Conservation (phyloP, 2,888 invertebrate species). For the Mythimna albipuncta region DNA sequence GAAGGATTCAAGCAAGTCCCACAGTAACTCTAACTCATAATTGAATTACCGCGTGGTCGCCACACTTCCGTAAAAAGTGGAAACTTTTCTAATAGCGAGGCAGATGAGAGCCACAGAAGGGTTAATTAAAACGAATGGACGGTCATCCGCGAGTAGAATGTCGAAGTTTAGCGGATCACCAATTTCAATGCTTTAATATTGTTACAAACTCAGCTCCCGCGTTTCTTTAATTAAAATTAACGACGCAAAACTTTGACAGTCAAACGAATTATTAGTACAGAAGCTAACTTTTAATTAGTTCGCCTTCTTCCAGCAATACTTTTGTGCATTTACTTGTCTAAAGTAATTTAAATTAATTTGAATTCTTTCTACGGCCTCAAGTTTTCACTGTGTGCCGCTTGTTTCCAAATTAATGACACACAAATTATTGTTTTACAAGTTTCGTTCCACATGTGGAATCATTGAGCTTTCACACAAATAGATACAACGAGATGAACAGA, state of each 20-base stretch:
- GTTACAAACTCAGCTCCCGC: slow-evolving; percentile 87
- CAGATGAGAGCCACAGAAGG: slow-evolving; percentile 83
- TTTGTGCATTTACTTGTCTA: slow-evolving; percentile 85
- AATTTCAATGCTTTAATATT: slow-evolving; percentile 90
- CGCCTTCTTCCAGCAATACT: slow-evolving; percentile 86
- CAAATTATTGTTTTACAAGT: slow-evolving; percentile 53
- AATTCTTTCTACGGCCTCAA: slow-evolving; percentile 76
- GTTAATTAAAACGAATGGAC: slow-evolving; percentile 90
- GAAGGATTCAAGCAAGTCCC: slow-evolving; percentile 64
- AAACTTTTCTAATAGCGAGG: slow-evolving; percentile 81
- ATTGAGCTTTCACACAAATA: slow-evolving; percentile 42
- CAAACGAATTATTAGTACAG: slow-evolving; percentile 91
- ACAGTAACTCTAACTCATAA: slow-evolving; percentile 74
- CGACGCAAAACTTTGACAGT: slow-evolving; percentile 90
- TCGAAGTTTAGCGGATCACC: slow-evolving; percentile 90
- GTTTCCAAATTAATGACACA: slow-evolving; percentile 50
- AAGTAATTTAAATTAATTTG: slow-evolving; percentile 87
- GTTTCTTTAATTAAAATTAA: slow-evolving; percentile 91
- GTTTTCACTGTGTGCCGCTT: slow-evolving; percentile 61
- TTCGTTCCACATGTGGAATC: slow-evolving; percentile 62
- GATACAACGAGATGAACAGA: slow-evolving; percentile 31
- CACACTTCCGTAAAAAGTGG: slow-evolving; percentile 73
- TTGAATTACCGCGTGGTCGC: slow-evolving; percentile 81
- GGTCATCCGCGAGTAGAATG: slow-evolving; percentile 86
- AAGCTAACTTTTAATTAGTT: slow-evolving; percentile 90